Evolutionary conservation across 2,113 vertebrate species (phyloP).

Genomic region (Oplegnathus fasciatus): DNA sequence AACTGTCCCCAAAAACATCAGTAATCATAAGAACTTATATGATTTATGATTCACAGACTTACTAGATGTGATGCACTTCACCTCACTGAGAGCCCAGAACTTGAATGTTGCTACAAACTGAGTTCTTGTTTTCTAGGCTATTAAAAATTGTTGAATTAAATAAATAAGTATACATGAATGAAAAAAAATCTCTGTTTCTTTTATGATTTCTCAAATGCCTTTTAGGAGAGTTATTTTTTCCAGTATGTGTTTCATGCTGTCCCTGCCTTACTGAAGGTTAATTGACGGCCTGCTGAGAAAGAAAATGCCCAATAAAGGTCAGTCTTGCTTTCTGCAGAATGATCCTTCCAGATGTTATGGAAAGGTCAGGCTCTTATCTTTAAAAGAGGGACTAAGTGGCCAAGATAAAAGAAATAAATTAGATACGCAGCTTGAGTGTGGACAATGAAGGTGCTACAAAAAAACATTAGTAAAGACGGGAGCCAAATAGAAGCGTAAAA

Average conservation of each 20-base stretch:
- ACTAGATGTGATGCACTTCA: slow-evolving; percentile 11
- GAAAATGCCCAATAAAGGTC: slow-evolving; percentile 76
- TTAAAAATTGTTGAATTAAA: slow-evolving; percentile 2
- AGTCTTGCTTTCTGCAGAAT: slow-evolving; percentile 60
- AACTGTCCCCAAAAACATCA: not conserved
- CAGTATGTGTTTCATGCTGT: slow-evolving; percentile 3
- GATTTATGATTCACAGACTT: not conserved
- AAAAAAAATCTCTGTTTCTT: not conserved
- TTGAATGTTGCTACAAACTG: not conserved
- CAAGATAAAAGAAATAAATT: slow-evolving; percentile 15
- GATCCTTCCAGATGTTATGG: slow-evolving; percentile 43
- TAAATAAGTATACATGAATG: not conserved
- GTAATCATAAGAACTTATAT: no score
- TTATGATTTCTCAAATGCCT: slow-evolving; percentile 4
- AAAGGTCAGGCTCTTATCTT: slow-evolving; percentile 64
- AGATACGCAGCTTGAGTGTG: slow-evolving; percentile 42
- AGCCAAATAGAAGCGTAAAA: not conserved
- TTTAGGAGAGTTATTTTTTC: not conserved
- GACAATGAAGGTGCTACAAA: slow-evolving; percentile 16
- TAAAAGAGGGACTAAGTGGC: slow-evolving; percentile 36
- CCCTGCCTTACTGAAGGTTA: slow-evolving; percentile 26
- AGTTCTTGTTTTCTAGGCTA: not conserved
- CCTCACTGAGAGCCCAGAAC: not conserved
- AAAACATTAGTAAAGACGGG: not conserved
- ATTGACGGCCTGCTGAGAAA: slow-evolving; percentile 47